Percentiles rank a stretch among this genome's conserved stretches.
phyloP scores from a whole-genome alignment of 2,888 invertebrate species.

The Archips xylosteana region DNA sequence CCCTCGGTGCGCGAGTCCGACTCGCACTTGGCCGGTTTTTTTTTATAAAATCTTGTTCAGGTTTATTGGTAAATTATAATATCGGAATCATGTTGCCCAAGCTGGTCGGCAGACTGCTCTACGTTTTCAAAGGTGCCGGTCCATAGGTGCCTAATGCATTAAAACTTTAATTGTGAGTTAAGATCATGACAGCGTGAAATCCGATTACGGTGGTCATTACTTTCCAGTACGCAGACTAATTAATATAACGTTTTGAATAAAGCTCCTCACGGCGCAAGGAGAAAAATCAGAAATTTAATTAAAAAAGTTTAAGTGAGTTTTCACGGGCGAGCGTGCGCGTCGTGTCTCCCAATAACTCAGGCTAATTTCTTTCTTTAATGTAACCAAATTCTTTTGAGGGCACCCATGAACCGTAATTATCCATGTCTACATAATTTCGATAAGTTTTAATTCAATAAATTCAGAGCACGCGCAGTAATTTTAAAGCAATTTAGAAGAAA shows the following conservation, averaged over 20 bases:
- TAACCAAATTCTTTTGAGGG: conserved; percentile 61
- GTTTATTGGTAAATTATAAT: neutral
- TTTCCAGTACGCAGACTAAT: conserved; percentile 73
- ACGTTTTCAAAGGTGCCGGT: neutral
- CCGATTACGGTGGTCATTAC: conserved; percentile 75
- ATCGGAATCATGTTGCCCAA: neutral
- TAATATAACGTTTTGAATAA: conserved; percentile 82
- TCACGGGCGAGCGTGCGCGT: conserved; percentile 76
- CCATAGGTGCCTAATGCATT: conserved; percentile 17
- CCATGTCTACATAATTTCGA: conserved; percentile 38
- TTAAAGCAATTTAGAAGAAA: conserved; percentile 22
- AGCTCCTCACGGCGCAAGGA: conserved; percentile 65
- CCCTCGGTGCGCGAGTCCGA: too few species aligned
- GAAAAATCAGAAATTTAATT: conserved; percentile 84
- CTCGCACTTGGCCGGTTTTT: too few species aligned
- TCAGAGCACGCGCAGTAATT: conserved; percentile 28
- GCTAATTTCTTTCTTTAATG: conserved; percentile 62
- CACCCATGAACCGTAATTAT: conserved; percentile 49
- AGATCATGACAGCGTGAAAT: conserved; percentile 66
- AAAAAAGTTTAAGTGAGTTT: conserved; percentile 85
- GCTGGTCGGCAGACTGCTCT: neutral
- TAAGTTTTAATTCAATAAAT: conserved; percentile 35
- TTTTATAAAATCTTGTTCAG: too few species aligned
- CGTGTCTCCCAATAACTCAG: conserved; percentile 73
- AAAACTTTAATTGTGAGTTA: conserved; percentile 40